Conservation (phyloP, 2,888 invertebrate genomes). For the Geophilus truncorum region DNA sequence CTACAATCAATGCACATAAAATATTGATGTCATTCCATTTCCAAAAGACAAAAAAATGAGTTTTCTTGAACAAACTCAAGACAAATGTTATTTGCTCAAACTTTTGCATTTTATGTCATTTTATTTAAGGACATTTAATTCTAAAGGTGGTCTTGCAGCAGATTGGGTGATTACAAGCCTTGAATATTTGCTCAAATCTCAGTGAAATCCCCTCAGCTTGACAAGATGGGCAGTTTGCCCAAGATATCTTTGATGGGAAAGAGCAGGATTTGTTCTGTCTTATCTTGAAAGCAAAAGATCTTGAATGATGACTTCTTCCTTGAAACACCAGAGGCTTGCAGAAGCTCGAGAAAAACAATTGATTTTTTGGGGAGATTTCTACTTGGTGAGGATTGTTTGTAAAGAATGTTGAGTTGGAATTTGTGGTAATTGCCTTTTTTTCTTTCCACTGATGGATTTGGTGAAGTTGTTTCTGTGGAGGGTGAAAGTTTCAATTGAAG, state of each 20-base stretch:
- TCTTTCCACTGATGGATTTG: background rate
- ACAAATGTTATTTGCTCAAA: background rate
- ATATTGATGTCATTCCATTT: too few species aligned
- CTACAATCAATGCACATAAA: too few species aligned
- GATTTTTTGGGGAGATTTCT: conserved; percentile 17
- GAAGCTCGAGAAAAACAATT: conserved; percentile 18
- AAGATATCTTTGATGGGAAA: conserved; percentile 27
- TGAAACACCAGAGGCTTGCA: conserved; percentile 22
- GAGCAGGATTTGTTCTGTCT: conserved; percentile 27
- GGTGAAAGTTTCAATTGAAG: conserved; percentile 22
- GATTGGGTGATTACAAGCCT: background rate
- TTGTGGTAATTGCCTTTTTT: conserved; percentile 26
- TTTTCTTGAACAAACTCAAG: background rate
- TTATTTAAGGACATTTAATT: background rate
- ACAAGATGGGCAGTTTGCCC: conserved; percentile 27
- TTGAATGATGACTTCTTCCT: conserved; percentile 25
- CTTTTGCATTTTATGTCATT: background rate
- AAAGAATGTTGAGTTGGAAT: conserved; percentile 24
- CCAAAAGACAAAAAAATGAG: background rate
- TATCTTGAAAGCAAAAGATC: conserved; percentile 25
- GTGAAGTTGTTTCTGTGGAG: background rate
- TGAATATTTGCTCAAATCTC: conserved; percentile 18
- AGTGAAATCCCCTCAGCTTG: conserved; percentile 16
- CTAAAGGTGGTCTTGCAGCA: background rate
- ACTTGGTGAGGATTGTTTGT: conserved; percentile 22